Conservation (phyloP, 2,113 vertebrate species). For the Camarhynchus parvulus region DNA sequence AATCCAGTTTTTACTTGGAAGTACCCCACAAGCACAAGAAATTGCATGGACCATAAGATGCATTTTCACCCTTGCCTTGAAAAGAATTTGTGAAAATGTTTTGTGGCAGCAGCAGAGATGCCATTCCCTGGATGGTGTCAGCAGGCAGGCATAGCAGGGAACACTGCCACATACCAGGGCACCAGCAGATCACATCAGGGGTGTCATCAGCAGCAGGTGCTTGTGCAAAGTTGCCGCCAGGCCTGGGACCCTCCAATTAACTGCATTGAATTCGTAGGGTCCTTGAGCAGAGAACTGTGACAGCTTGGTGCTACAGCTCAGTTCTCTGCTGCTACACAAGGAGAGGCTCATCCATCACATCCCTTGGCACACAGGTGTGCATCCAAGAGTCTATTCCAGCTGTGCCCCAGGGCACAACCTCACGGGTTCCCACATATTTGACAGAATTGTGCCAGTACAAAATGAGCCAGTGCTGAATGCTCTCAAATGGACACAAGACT, state of each 20-base stretch:
- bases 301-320: background rate
- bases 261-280: background rate
- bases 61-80: background rate
- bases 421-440: background rate
- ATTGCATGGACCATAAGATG: background rate
- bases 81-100: background rate
- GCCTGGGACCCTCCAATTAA: background rate
- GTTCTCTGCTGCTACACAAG: background rate
- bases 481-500: background rate
- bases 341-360: background rate
- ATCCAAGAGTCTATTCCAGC: background rate
- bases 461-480: background rate
- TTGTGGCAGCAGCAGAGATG: background rate
- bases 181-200: background rate
- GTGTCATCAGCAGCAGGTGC: background rate
- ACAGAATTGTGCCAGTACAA: background rate
- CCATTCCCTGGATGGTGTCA: background rate
- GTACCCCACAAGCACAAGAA: background rate
- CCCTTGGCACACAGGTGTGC: background rate
- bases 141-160: rapidly evolving
- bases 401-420: background rate
- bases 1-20: background rate
- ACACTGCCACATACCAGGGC: rapidly evolving
- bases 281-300: background rate
- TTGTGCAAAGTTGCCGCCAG: background rate